Evolutionary conservation across 2,888 invertebrate genomes (phyloP), one percentile per base, ranked within the genome.

Genomic region (Tribolium freemani): DNA sequence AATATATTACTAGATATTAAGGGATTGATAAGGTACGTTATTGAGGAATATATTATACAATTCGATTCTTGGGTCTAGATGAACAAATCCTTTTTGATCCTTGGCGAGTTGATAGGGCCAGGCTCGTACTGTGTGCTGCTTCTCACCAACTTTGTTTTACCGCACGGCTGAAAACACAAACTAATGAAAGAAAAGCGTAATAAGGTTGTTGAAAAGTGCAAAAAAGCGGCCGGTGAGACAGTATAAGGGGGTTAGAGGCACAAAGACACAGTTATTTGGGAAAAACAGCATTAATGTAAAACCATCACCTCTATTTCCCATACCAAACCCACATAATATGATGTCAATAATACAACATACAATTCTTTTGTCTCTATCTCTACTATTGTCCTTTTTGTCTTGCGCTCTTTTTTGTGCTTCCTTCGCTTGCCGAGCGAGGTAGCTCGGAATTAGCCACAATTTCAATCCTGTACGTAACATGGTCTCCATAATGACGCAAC

Each of bases 401-500:
- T 84, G 83, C 13, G 83, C 84, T 63, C 78, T 79, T 75, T 80
- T 82, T 72, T 84, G 85, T 3, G 84, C 82, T 73, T 85, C 84
- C 44, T 88, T 86, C 80, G 94, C 86, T 88, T 93, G 92, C 72
- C 88, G 84, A 82, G 94, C 87, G 45, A 96, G 88, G 61, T 92
- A 91, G 72, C 89, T 89, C 57, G 96, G 94, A 76, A 96, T 93
- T 74, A 90, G 89, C 93, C 96, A 97, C 72, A 97, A 88, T 75
- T 90, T 90, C 71, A 94, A 91, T 78, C 93, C 90, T 85, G 93
- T 92, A 69, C 92, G 91, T 86, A 97, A 92, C 79, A 97, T 87
- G 58, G 93, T 91, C 84, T 95, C 94, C 44, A 96, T 95, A 70
- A 96, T 91, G 83, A 92, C 92, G 83, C 96, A 96, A 80, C 95